Base-by-base conservation (phyloP, 2,797 vertebrate genomes). In the Lepus oiostolus region DNA sequence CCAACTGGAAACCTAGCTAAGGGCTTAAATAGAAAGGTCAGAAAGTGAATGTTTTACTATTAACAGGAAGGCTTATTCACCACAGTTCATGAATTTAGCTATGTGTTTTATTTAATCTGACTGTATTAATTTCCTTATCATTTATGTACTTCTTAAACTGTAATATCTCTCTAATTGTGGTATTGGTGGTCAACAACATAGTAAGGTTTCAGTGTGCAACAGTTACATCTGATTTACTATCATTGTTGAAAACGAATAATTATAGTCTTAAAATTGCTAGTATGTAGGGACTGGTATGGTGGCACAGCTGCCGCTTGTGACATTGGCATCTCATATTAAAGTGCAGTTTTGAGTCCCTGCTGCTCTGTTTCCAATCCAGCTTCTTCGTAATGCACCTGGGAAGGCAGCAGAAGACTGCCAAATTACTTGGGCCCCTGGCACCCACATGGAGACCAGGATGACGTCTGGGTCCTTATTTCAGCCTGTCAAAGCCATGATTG, bases 11-110 rank as follows among this genome's bases (percentile, higher is more conserved):
- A 97, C 79, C 90, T 28, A 88, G 0, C 93, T 95, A 94, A 91
- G 84, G 71, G 92, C 82, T 80, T 88, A 96, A 94, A 97, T 94
- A 93, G 70, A 94, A 88, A 92, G 89, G 28, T 95, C 72, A 96
- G 30, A 94, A 58, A 54, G 68, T 76, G 60, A 24, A 62, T 42
- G 70, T 82, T 77, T 93, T 80, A 38, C 21, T 85, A 91, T 9
- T 81, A 91, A 79, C 38, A 30, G 54, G 32, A 90, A 52, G 22
- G 5, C 16, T 65, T 87, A 47, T 84, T 89, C n/a, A 77, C 8
- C 30, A 65, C 9, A 94, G 58, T 16, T 88, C 62, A 70, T 47
- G 17, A 68, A 68, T 84, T 71, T 70, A 70, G 28, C 54, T 80
- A 62, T 47, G 52, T 60, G 50, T 90, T 58, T 90, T 30, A 81